Base-by-base conservation (phyloP, 2,797 vertebrate species). In the Ataeniobius toweri region DNA sequence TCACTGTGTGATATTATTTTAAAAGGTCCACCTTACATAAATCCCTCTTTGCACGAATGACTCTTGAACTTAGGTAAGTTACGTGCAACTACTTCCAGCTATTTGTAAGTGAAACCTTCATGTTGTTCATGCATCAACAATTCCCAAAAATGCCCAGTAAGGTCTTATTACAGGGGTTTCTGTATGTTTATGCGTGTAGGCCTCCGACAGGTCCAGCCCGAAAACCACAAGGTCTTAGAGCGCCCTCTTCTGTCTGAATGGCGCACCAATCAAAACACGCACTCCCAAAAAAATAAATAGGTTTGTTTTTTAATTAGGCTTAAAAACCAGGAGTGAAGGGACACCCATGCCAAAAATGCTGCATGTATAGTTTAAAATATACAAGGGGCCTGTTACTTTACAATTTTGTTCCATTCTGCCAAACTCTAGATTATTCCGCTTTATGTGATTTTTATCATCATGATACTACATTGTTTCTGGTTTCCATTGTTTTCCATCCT, bases 161-260 rank as follows among this genome's bases (percentile, higher is more conserved):
- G 77, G 67, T 55, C 61, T 83, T 90, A 91, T 90, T 87, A 90
- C 68, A 91, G 86, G 80, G 80, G 70, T 73, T 71, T 71, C 26
- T 20, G 26, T 73, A 10, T 61, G 46, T 53, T 71, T 73, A 5
- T 69, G 50, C 46, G 71, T 83, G 69, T 24, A 48, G 80, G 86
- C 76, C 73, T 74, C 8, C 22, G n/a, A 26, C 26, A 58, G 74
- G 68, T 46, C 2, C 24, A 70, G 36, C 83, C 79, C 53, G 67
- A 31, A 63, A 39, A 67, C 50, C 5, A 41, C 13, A 53, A 73
- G 28, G 71, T 6, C 71, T 83, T 74, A 75, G 10, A 80, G 78
- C 67, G 88, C 82, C 92, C 89, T 86, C 93, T 81, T 73, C 72
- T 88, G 92, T n/a, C 65, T 7, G 0, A 22, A 41, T 28, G 3